Base-by-base conservation (phyloP, 2,888 invertebrate species). In the Erebia aethiops region DNA sequence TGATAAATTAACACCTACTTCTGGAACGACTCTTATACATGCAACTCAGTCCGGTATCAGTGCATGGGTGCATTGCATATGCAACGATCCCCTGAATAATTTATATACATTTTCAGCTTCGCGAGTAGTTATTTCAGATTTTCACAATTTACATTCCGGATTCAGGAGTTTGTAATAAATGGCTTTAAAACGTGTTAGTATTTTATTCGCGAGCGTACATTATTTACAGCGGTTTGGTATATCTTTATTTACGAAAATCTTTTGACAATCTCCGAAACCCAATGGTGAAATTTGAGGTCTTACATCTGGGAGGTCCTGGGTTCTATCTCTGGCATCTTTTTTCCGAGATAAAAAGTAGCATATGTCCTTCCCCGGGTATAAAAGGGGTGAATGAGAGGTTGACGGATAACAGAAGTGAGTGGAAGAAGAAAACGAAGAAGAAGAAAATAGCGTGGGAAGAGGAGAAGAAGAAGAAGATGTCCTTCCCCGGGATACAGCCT, bases 41-140 rank as follows among this genome's bases (percentile, higher is more conserved):
- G 64, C 43, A 65, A 52, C 43, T 49, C 64, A 51, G n/a, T 18
- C 43, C 46, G 46, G 41, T 65, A 51, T 54, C 54, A 35, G 64
- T 64, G 69, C 14, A n/a, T n/a, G 7, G 2, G 51, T 51, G 5
- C 14, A 69, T 69, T 57, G 56, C 69, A 64, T 69, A 66, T 70
- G 70, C 70, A 66, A 56, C 35, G 60, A 46, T 43, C 60, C 66
- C 35, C 60, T 70, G 70, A 56, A 70, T 70, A 56, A 70, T 70
- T 70, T 70, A 70, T 70, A 62, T 43, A 54, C 65, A 65, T 54
- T 41, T 41, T 54, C 54, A 65, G 54, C 65, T 56, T 21, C 7
- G 52, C 58, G 26, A 35, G 41, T 60, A 35, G 35, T 13, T 52
- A 52, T 61, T 46, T 18, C 46, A 10, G 52, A 62, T 62, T 62